Evolutionary conservation across 1,140 invertebrate genomes (phyloP), one percentile per base, ranked within the genome.

Genomic region (Hypothenemus hampei): DNA sequence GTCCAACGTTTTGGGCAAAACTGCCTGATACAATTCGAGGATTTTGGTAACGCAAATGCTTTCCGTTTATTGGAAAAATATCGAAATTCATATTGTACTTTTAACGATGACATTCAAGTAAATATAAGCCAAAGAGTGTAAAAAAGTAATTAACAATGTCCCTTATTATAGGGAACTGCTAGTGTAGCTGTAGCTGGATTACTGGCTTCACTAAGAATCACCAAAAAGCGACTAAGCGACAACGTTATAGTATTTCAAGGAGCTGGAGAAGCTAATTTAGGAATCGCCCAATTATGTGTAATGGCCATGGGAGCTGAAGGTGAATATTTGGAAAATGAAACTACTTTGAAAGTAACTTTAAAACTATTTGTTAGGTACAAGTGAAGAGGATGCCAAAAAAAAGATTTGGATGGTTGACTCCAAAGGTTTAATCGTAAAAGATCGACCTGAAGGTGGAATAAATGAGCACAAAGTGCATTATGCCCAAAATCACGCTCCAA

Each of bases 101-200:
- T 98, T 69, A 97, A 98, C 73, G 92, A 97, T 66, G 93, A 97
- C 67, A 95, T 97, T 65, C 93, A 98, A 29, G 53, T 56, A 26
- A 20, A 22, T 31, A n/a, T 15, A n/a, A n/a, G n/a, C n/a, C n/a
- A n/a, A n/a, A n/a, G n/a, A n/a, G n/a, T n/a, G n/a, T n/a, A n/a
- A n/a, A n/a, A n/a, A n/a, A n/a, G n/a, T n/a, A n/a, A n/a, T n/a
- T n/a, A n/a, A n/a, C n/a, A n/a, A n/a, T n/a, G n/a, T n/a, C n/a
- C 11, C 10, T 15, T 48, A 18, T 48, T 41, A 15, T 56, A 56
- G 72, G 93, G 92, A 20, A 92, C 91, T 3, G 87, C 86, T 5
- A 79, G 90, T 4, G 93, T 97, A 8, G 93, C 91, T 2, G 83
- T 98, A 5, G 90, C 93, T 19, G 95, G 93, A 0, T 70, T 98